Percentiles rank a stretch among this genome's conserved stretches.
Evolutionary conservation across 2,797 vertebrate genomes (phyloP).

Genomic region (Pithecia hirsuta): DNA sequence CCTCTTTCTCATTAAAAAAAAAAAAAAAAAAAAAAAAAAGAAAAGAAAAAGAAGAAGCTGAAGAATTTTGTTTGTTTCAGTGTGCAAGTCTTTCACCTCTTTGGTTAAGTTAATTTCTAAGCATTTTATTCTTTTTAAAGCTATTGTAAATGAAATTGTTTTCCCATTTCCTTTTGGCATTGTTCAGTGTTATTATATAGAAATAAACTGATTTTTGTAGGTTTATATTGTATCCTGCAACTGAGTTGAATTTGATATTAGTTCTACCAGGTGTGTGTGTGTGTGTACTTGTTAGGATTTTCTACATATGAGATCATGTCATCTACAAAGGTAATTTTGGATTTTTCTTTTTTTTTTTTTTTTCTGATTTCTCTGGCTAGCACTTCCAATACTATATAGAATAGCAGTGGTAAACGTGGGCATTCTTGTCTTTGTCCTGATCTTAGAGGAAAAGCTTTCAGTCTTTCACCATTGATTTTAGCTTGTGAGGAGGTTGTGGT

Average conservation of each 20-base stretch:
- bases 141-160: neutral
- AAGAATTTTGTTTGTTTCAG: neutral
- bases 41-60: too few species aligned
- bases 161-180: neutral
- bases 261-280: neutral
- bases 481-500: neutral
- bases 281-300: neutral
- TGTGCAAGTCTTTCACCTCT: neutral
- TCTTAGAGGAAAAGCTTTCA: neutral
- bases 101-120: neutral
- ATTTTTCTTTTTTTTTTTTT: neutral
- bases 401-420: neutral
- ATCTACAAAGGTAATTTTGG: neutral
- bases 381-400: neutral
- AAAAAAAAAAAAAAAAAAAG: too few species aligned
- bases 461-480: neutral
- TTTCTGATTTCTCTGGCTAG: neutral
- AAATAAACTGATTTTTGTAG: neutral
- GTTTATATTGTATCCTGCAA: neutral
- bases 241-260: neutral
- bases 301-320: neutral
- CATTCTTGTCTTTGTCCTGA: neutral
- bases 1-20: too few species aligned
- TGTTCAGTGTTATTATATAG: neutral
- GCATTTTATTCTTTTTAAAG: neutral